phyloP scores from a whole-genome alignment of 2,797 vertebrate genomes.

The Protosalanx chinensis region DNA sequence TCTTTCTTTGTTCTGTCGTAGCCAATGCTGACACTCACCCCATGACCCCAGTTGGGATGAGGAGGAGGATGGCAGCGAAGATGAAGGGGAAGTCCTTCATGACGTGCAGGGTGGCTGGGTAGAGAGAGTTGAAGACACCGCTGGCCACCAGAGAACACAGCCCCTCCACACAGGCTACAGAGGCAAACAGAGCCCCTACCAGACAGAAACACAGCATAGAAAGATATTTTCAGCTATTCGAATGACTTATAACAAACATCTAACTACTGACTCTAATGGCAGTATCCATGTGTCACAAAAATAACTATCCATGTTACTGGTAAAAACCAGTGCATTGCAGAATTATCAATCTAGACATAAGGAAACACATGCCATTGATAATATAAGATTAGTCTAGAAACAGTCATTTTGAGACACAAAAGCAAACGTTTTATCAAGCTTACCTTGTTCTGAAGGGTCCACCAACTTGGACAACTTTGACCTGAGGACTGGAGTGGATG shows the following conservation, averaged over 20 bases:
- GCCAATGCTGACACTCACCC: slow-evolving; percentile 71
- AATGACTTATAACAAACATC: neutral
- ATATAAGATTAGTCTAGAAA: neutral
- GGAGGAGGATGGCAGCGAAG: slow-evolving; percentile 80
- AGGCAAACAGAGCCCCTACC: slow-evolving; percentile 87
- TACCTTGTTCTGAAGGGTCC: slow-evolving; percentile 85
- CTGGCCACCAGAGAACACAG: slow-evolving; percentile 81
- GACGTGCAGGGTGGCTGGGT: slow-evolving; percentile 84
- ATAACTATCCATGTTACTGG: neutral
- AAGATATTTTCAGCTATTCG: neutral
- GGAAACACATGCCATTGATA: neutral
- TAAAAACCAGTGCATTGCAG: too few species aligned
- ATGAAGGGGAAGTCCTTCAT: slow-evolving; percentile 95
- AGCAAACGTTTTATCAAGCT: slow-evolving; percentile 37
- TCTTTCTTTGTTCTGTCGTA: neutral
- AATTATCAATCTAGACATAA: neutral
- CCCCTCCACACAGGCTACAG: slow-evolving; percentile 84
- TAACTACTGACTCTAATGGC: neutral
- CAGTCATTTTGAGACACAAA: neutral
- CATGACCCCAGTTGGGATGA: slow-evolving; percentile 83
- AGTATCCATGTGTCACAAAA: too few species aligned
- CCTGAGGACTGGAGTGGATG: slow-evolving; percentile 84
- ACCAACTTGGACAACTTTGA: slow-evolving; percentile 93
- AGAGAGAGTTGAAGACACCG: slow-evolving; percentile 86
- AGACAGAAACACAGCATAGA: neutral